Evolutionary conservation across 2,113 vertebrate species (phyloP).

Genomic region (Ailuropoda melanoleuca): DNA sequence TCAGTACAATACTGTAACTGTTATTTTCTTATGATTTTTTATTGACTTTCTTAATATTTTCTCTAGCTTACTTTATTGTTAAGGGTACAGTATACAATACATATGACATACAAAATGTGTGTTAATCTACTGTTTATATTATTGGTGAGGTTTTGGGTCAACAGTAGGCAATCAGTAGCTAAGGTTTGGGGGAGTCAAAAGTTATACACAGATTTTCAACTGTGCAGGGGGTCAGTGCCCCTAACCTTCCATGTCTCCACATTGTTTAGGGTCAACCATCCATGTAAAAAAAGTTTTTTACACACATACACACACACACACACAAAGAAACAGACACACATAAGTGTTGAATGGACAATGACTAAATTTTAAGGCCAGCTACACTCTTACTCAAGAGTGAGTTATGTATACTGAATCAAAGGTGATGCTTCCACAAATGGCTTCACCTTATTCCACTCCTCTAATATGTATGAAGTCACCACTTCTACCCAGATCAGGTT

Average conservation of each 20-base stretch:
- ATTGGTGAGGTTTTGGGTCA: not conserved
- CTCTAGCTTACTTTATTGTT: not conserved
- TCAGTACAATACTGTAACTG: not conserved
- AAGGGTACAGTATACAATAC: not conserved
- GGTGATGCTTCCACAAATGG: not conserved
- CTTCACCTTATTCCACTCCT: not conserved
- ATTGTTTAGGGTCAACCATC: not conserved
- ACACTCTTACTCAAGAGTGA: not conserved
- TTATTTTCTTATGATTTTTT: not conserved
- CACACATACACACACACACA: not conserved
- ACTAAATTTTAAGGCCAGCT: not conserved
- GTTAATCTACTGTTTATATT: not conserved
- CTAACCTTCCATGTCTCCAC: not conserved
- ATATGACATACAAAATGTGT: not conserved
- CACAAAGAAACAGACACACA: not conserved
- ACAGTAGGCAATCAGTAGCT: not conserved
- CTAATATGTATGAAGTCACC: not conserved
- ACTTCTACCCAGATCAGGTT: not conserved
- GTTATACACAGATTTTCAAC: not conserved
- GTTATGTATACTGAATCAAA: not conserved
- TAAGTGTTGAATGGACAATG: not conserved
- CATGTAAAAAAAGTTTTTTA: not conserved
- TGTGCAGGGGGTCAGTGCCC: not conserved
- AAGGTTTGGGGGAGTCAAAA: not conserved
- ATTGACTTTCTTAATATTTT: not conserved